A percentile compares a stretch with the other conserved stretches of the same genome.
phyloP scores from a whole-genome alignment of 2,113 vertebrate genomes.

The Bufo bufo region DNA sequence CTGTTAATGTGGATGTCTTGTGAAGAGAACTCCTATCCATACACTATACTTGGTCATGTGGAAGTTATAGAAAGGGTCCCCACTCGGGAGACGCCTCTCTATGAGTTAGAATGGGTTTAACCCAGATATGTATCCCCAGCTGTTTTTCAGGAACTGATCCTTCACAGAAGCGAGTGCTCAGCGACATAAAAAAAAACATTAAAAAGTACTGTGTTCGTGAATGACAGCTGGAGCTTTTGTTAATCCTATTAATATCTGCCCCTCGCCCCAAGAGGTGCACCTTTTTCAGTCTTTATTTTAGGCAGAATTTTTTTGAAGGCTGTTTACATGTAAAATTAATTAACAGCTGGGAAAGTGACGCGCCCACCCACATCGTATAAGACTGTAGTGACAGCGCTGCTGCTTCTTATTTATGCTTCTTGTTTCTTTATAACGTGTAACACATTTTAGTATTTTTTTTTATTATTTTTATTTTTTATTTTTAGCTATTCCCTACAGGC shows the following conservation, averaged over 20 bases:
- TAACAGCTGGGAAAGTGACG: background rate
- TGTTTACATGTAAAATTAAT: constrained; percentile 15
- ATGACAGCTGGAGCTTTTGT: background rate
- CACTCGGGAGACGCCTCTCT: too few relatives aligned
- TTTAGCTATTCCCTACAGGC: too few relatives aligned
- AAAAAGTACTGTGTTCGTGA: too few relatives aligned
- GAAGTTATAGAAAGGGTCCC: too few relatives aligned
- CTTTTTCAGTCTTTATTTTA: background rate
- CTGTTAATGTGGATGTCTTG: too few relatives aligned
- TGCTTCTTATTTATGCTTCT: background rate
- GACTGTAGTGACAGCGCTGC: background rate
- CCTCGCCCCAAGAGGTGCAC: background rate
- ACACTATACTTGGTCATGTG: too few relatives aligned
- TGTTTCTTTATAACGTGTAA: background rate
- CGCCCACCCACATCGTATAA: background rate
- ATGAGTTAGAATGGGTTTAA: too few relatives aligned
- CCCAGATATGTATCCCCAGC: too few relatives aligned
- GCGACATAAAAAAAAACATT: too few relatives aligned
- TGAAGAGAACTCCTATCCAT: too few relatives aligned
- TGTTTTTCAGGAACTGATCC: too few relatives aligned
- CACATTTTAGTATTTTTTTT: background rate
- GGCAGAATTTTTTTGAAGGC: background rate
- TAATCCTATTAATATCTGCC: constrained; percentile 4
- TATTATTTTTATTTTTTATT: background rate
- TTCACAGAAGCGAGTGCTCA: too few relatives aligned